Evolutionary conservation across 2,113 vertebrate genomes (phyloP).

Genomic region (Cyanoramphus novaezelandiae): DNA sequence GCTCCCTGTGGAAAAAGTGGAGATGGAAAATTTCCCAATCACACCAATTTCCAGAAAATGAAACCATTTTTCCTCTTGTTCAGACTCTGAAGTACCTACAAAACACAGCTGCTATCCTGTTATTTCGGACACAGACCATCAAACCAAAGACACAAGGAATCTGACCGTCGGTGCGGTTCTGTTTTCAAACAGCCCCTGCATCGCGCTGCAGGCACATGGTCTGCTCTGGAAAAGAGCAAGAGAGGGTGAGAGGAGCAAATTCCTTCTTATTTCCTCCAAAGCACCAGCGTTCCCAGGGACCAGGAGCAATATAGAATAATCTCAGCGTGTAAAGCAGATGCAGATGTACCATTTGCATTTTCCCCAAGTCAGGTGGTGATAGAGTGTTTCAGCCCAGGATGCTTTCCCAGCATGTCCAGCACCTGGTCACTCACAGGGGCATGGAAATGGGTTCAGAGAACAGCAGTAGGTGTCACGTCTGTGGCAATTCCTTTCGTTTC

Average conservation of each 20-base stretch:
- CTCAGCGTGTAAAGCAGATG: background rate
- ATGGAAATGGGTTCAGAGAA: background rate
- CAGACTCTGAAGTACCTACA: background rate
- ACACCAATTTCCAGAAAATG: background rate
- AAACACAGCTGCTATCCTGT: background rate
- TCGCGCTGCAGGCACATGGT: fast-evolving
- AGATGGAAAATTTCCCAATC: background rate
- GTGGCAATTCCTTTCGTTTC: background rate
- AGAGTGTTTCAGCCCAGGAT: too few species aligned
- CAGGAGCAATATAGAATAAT: background rate
- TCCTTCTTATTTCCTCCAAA: background rate
- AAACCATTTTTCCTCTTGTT: background rate
- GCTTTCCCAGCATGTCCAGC: background rate
- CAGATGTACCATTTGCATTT: background rate
- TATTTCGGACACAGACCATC: background rate
- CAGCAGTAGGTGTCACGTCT: fast-evolving
- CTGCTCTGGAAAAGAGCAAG: background rate
- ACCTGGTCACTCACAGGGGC: too few species aligned
- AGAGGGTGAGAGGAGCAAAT: fast-evolving
- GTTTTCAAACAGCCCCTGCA: background rate
- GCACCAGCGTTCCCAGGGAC: background rate
- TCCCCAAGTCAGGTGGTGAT: background rate
- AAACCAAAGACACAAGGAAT: background rate
- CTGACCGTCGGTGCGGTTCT: background rate
- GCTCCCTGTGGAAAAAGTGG: background rate